These are phyloP conservation scores for Palloptera scutellata DNA, from an alignment of 2,888 invertebrate species.

Conservation along the genomic window DNA sequence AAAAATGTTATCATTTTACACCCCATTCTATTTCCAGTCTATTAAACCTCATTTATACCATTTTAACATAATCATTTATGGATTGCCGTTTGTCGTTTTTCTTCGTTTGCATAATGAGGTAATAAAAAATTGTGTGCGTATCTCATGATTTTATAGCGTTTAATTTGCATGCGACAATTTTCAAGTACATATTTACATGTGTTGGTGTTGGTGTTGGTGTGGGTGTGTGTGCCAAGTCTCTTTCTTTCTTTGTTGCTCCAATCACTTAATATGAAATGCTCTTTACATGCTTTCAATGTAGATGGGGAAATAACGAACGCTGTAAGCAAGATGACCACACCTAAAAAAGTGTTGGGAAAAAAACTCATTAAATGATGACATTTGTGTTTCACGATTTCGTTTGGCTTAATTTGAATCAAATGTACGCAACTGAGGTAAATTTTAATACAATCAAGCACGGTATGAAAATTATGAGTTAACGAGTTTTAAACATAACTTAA, in stretches of 20 bases:
- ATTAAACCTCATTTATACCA: background rate
- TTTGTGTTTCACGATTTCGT: conserved; percentile 33
- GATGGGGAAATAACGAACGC: background rate
- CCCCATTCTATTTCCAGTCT: background rate
- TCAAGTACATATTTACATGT: too few species aligned
- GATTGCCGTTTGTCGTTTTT: conserved; percentile 21
- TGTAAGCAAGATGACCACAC: background rate
- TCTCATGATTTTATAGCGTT: conserved; percentile 42
- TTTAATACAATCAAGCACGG: background rate
- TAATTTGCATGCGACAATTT: too few species aligned
- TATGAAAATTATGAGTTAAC: too few species aligned
- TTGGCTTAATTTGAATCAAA: conserved; percentile 22
- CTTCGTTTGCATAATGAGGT: conserved; percentile 54
- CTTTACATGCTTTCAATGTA: background rate
- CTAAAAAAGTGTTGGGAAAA: conserved; percentile 27
- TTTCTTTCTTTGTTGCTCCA: background rate
- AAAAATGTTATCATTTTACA: too few species aligned
- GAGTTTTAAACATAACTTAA: too few species aligned
- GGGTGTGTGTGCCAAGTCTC: too few species aligned
- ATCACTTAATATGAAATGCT: conserved; percentile 4
- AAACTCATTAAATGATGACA: conserved; percentile 55
- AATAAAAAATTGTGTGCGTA: conserved; percentile 57
- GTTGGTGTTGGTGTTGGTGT: too few species aligned
- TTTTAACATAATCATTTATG: background rate
- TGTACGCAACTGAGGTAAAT: background rate